Evolutionary conservation across 92 coral and sea anemone genomes (phyloP), one percentile per base, ranked within the genome.

Genomic region (Epizoanthus fatuus): DNA sequence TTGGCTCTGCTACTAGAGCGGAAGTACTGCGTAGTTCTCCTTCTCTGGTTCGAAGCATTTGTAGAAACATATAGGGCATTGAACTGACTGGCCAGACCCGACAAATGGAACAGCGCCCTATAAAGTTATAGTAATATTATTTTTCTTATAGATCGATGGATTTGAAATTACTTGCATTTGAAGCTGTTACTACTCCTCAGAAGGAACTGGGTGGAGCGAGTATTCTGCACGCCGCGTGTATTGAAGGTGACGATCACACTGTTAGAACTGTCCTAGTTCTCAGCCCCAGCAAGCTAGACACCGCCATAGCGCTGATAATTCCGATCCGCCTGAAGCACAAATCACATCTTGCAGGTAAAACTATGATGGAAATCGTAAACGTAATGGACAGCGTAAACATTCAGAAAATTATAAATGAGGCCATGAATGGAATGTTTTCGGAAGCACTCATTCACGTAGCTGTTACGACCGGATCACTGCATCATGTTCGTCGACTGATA

Each of bases 231-330:
- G 79, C 79, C 38, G 79, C 79, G 10, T 74, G 79, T 16, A 74
- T 74, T 53, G 15, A 54, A 52, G 44, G 64, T 54, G 79, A 74
- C 45, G 20, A 25, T 14, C 7, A 52, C 79, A 74, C 79, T 6
- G 29, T 74, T 47, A 35, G 32, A 54, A 53, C 64, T 53, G 56
- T 74, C 14, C 39, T 74, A 15, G 79, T 74, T 14, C 79, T 74
- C 64, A 74, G 79, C 56, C 79, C 79, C 51, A 74, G 63, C 32
- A 44, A 32, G 5, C 63, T 74, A 2, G 79, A 74, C 62, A 54
- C 79, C 14, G 79, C 79, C 63, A 74, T 74, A 74, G 79, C 79
- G 17, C 79, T 74, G 15, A 19, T 19, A 12, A n/a, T 74, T 54
- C 64, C 79, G 14, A 37, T 29, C 45, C 15, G 20, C 4, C n/a